Conservation (phyloP, 2,797 vertebrate genomes). For the Chelonia mydas region DNA sequence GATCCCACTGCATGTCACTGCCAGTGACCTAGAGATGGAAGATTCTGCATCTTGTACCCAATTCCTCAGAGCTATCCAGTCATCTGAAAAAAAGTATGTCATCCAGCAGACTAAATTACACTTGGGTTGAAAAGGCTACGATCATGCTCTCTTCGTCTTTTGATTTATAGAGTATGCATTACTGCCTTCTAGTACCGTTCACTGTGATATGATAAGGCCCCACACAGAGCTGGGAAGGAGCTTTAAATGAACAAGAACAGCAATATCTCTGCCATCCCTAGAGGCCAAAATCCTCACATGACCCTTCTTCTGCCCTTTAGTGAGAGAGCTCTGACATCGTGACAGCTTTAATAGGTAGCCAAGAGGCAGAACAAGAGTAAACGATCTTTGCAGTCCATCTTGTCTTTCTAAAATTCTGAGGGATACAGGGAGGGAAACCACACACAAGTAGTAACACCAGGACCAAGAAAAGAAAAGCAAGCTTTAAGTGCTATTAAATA, state of each 20-base stretch:
- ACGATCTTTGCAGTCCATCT: constrained; percentile 52
- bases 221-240: constrained; percentile 2
- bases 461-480: constrained; percentile 3
- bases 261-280: constrained; percentile 20
- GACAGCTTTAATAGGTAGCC: constrained; percentile 76
- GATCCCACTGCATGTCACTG: constrained; percentile 1
- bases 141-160: constrained; percentile 12
- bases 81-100: constrained; percentile 47
- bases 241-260: constrained; percentile 45
- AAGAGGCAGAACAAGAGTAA: constrained; percentile 65
- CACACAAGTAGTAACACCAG: constrained; percentile 54
- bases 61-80: constrained; percentile 19
- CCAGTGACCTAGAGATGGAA: constrained; percentile 23
- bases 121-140: constrained; percentile 43
- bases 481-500: constrained; percentile 30
- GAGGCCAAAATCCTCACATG: constrained; percentile 58
- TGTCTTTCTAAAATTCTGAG: constrained; percentile 71
- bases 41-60: neutral
- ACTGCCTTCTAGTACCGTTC: constrained; percentile 14
- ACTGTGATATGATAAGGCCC: constrained; percentile 6
- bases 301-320: constrained; percentile 69
- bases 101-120: constrained; percentile 39
- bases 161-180: constrained; percentile 37
- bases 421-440: constrained; percentile 17
- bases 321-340: constrained; percentile 65